Base-by-base conservation (phyloP, 2,888 invertebrate species). In the Heliconius hortense region DNA sequence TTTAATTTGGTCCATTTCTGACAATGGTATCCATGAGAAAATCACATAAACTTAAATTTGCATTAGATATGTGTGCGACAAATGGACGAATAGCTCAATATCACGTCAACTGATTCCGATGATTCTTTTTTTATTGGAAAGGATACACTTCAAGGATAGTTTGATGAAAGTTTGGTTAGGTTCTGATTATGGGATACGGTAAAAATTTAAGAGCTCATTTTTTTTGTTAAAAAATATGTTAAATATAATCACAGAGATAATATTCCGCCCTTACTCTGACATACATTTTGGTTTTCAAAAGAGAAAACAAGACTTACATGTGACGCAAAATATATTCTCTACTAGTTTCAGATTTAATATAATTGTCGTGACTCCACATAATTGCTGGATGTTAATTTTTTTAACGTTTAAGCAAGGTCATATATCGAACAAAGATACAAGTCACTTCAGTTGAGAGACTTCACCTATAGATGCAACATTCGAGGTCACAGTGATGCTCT, bases 291-390 rank as follows among this genome's bases (percentile, higher is more conserved):
- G 76, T 82, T 83, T 83, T 85, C 84, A 84, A 86, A 87, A 86
- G 87, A 89, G 89, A 89, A 89, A 88, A 87, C 87, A 84, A 84
- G 84, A 82, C 83, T 85, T 86, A 88, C 86, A 84, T 82, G 82
- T 84, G 82, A 80, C 85, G 84, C 83, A 84, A 84, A 83, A 85
- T 86, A 86, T 84, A 86, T 84, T 81, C 78, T 84, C 84, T 78
- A 83, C 89, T 73, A 70, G 56, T 73, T 60, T 56, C 43, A 70
- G 73, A 15, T 73, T 75, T 79, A 86, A 48, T 48, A 7, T 18
- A 48, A 48, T 21, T 48, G 87, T 88, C 82, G 83, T 21, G 7
- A 7, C 0, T 48, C 87, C 79, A 89, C 87, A 89, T 90, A 91
- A 89, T 83, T 84, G 79, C 76, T 80, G 88, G 85, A 18, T 62